Evolutionary conservation across 2,888 invertebrate genomes (phyloP).

Genomic region (Hartigia nigra): DNA sequence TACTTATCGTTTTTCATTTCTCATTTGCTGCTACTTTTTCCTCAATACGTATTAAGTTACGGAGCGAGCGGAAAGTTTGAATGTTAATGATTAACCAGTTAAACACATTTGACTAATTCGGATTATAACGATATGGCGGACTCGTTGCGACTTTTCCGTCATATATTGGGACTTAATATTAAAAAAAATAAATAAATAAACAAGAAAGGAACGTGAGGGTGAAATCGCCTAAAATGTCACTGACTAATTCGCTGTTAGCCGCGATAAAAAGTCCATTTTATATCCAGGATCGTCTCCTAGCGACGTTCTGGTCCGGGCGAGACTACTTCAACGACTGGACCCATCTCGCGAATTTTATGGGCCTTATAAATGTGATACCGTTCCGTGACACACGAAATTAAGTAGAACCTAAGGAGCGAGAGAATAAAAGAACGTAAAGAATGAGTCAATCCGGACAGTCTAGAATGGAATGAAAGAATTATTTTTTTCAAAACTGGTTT

Average conservation of each 20-base stretch:
- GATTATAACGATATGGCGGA: neutral
- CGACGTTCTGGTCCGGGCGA: conserved; percentile 33
- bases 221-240: conserved; percentile 44
- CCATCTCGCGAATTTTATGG: conserved; percentile 53
- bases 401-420: neutral
- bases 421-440: neutral
- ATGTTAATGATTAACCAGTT: neutral
- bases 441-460: neutral
- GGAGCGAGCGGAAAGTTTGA: neutral
- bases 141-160: neutral
- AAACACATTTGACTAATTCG: neutral
- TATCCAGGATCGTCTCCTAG: conserved; percentile 39
- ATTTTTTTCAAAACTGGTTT: conserved; percentile 1
- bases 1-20: too few species aligned
- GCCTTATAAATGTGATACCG: conserved; percentile 61
- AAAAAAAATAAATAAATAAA: neutral
- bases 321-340: conserved; percentile 36
- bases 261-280: conserved; percentile 55
- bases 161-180: neutral
- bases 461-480: neutral
- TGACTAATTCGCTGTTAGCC: conserved; percentile 52
- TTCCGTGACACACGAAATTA: conserved; percentile 26
- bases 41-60: neutral
- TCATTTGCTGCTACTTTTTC: neutral
- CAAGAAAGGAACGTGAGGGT: neutral